Evolutionary conservation across 2,888 invertebrate species (phyloP).

Genomic region (Unio delphinus): DNA sequence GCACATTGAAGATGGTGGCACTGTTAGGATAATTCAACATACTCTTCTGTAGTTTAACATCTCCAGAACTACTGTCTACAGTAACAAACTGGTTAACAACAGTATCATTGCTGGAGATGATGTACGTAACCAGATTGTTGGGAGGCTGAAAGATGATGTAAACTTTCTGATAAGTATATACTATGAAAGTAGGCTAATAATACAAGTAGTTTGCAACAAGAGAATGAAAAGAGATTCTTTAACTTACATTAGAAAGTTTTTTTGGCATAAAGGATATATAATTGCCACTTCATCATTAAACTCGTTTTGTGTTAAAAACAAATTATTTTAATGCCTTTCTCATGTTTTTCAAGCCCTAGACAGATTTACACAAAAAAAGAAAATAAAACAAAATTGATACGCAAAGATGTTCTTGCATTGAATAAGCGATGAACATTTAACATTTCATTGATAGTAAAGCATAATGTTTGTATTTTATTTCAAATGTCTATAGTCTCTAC

Average conservation of each 20-base stretch:
- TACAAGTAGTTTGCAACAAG: background rate
- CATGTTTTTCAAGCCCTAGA: too few species aligned
- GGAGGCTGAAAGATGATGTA: slow-evolving; percentile 43
- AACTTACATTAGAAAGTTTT: background rate
- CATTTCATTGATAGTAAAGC: too few species aligned
- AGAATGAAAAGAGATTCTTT: background rate
- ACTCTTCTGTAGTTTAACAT: slow-evolving; percentile 35
- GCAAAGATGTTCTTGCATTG: too few species aligned
- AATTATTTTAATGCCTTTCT: too few species aligned
- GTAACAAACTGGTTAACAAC: slow-evolving; percentile 43
- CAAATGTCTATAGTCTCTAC: too few species aligned
- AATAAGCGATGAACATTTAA: too few species aligned
- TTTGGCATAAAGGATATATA: background rate
- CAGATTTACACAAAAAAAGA: too few species aligned
- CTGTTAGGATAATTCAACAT: slow-evolving; percentile 29
- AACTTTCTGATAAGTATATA: background rate
- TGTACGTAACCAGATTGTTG: slow-evolving; percentile 50
- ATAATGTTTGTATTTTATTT: too few species aligned
- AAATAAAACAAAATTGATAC: too few species aligned
- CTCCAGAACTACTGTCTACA: slow-evolving; percentile 36
- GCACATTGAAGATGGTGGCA: slow-evolving; percentile 16
- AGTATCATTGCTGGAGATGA: slow-evolving; percentile 31
- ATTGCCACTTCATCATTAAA: background rate
- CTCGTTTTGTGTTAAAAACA: too few species aligned
- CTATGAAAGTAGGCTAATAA: background rate